Evolutionary conservation across 1,140 invertebrate species (phyloP).

Genomic region (Aphis craccivora): DNA sequence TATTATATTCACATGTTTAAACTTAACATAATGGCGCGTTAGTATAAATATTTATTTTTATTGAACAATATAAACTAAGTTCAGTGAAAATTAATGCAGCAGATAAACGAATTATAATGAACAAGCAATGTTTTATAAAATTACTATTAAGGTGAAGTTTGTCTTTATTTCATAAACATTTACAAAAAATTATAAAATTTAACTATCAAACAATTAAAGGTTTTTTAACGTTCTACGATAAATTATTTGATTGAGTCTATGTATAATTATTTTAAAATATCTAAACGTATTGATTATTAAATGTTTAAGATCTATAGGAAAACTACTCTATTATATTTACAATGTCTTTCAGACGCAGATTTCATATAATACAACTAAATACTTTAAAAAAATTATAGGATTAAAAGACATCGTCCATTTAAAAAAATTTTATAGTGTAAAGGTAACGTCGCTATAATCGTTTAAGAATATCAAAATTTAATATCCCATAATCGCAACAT

Average conservation of each 20-base stretch:
- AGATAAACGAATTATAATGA: background rate
- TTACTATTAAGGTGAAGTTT: background rate
- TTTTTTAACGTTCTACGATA: background rate
- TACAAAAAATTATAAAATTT: background rate
- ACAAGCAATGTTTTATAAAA: background rate
- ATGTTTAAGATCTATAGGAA: background rate
- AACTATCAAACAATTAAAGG: background rate
- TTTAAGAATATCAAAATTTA: background rate
- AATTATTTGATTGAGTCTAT: background rate
- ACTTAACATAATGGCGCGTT: background rate
- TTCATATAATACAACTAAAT: too few relatives aligned
- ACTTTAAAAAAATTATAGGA: too few relatives aligned
- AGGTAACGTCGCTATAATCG: background rate
- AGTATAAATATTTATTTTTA: slow-evolving; percentile 11
- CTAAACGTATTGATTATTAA: background rate
- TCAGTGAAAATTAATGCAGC: background rate
- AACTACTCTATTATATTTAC: background rate
- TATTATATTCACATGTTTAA: background rate
- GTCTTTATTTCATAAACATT: background rate
- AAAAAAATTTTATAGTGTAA: background rate
- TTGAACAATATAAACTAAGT: background rate
- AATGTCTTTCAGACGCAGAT: background rate
- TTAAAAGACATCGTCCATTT: too few relatives aligned
- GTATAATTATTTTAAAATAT: background rate
- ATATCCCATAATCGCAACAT: background rate